Conservation (phyloP, 2,797 vertebrate species). For the Acridotheres tristis region DNA sequence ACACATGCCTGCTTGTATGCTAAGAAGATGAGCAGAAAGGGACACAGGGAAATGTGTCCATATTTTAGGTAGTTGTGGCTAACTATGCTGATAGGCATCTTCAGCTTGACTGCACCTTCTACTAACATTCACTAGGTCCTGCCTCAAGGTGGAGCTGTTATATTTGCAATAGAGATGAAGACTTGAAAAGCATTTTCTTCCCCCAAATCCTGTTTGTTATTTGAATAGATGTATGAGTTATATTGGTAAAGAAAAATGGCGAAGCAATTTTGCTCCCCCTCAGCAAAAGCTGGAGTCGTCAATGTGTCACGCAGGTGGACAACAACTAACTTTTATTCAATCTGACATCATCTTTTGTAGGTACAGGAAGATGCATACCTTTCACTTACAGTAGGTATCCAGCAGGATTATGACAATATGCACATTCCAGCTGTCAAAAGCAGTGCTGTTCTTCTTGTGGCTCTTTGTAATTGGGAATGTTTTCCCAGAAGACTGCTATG, state of each 20-base stretch:
- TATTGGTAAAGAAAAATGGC: constrained; percentile 11
- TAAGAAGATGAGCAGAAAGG: background rate
- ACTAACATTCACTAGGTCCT: background rate
- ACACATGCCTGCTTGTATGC: background rate
- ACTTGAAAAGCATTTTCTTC: background rate
- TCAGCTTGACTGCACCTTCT: background rate
- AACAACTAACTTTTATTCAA: background rate
- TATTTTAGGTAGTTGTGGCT: background rate
- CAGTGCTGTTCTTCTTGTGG: background rate
- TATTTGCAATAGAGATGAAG: constrained; percentile 29
- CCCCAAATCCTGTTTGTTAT: constrained; percentile 3
- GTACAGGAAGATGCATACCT: background rate
- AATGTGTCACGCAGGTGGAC: background rate
- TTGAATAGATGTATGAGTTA: background rate
- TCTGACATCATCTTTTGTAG: background rate
- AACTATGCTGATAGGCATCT: background rate
- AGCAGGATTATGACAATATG: background rate
- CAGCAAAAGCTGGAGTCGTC: background rate
- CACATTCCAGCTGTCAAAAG: background rate
- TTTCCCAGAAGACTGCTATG: background rate
- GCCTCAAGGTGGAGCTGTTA: constrained; percentile 75
- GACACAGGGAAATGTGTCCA: background rate
- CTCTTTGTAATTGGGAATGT: background rate
- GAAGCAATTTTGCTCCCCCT: background rate
- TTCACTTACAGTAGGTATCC: background rate